Evolutionary conservation across 2,888 invertebrate species (phyloP).

Genomic region (Habroteleia sp.): DNA sequence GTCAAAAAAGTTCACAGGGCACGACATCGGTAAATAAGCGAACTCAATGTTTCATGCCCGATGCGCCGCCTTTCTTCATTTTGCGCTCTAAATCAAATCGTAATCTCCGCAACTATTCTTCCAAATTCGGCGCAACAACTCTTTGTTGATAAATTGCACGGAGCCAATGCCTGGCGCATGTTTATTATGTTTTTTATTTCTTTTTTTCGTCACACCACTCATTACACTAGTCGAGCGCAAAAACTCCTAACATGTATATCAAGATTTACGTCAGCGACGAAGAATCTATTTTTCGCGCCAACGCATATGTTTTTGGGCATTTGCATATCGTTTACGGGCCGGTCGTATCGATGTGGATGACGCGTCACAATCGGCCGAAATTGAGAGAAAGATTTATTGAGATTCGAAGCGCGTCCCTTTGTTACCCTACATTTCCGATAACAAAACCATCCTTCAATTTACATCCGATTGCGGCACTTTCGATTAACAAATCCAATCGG

Average conservation of each 20-base stretch:
- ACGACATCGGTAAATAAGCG: conserved; percentile 18
- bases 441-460: conserved; percentile 63
- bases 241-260: conserved; percentile 54
- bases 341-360: conserved; percentile 55
- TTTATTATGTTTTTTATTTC: background rate
- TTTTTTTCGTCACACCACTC: conserved; percentile 23
- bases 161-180: conserved; percentile 22
- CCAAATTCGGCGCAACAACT: conserved; percentile 45
- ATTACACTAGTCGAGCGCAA: conserved; percentile 46
- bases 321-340: conserved; percentile 61
- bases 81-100: conserved; percentile 48
- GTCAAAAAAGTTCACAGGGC: conserved; percentile 17
- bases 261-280: conserved; percentile 58
- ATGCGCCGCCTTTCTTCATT: conserved; percentile 43
- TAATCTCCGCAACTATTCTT: conserved; percentile 52
- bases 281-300: conserved; percentile 53
- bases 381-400: conserved; percentile 74
- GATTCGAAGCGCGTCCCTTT: conserved; percentile 59
- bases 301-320: conserved; percentile 54
- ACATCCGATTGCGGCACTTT: conserved; percentile 54
- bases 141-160: conserved; percentile 53
- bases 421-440: conserved; percentile 57
- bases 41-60: conserved; percentile 34
- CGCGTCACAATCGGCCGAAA: conserved; percentile 66
- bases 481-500: conserved; percentile 57